Conservation (phyloP, 1,140 invertebrate species). For the Euura lappo region DNA sequence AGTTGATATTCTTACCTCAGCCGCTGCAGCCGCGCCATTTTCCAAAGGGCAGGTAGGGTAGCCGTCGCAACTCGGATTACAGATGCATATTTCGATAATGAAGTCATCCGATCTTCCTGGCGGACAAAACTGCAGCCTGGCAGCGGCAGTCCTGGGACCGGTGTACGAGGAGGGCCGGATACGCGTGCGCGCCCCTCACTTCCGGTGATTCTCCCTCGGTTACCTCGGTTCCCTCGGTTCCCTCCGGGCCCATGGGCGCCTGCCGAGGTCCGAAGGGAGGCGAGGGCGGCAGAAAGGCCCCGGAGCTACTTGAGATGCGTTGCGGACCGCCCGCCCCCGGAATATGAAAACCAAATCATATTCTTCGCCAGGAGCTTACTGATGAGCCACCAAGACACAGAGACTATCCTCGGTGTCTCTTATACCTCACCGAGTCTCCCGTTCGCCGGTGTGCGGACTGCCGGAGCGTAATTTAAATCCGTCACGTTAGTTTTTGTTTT, state of each 20-base stretch:
- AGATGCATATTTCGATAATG: background rate
- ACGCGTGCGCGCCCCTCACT: conserved; percentile 44
- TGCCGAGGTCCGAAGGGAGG: background rate
- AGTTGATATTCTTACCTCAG: too few relatives aligned
- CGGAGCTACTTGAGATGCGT: background rate
- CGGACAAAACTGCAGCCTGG: too few relatives aligned
- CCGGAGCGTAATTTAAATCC: background rate
- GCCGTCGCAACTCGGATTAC: background rate
- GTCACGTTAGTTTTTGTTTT: background rate
- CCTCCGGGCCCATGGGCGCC: background rate
- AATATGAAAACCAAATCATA: conserved; percentile 51
- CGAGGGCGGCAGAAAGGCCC: background rate
- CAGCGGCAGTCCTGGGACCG: too few relatives aligned
- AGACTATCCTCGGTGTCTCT: too few relatives aligned
- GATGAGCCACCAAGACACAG: conserved; percentile 24
- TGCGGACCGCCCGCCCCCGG: conserved; percentile 20
- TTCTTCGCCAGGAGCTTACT: conserved; percentile 37
- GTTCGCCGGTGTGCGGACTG: background rate
- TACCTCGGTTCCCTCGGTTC: background rate
- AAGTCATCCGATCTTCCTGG: background rate
- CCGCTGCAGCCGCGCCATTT: too few relatives aligned
- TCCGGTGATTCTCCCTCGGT: conserved; percentile 34
- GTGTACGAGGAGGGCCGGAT: conserved; percentile 30
- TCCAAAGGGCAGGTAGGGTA: too few relatives aligned
- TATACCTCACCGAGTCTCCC: too few relatives aligned